A percentile compares a stretch with the other conserved stretches of the same genome.
Conservation (phyloP, 1,140 invertebrate species). For the Eurosta solidaginis region DNA sequence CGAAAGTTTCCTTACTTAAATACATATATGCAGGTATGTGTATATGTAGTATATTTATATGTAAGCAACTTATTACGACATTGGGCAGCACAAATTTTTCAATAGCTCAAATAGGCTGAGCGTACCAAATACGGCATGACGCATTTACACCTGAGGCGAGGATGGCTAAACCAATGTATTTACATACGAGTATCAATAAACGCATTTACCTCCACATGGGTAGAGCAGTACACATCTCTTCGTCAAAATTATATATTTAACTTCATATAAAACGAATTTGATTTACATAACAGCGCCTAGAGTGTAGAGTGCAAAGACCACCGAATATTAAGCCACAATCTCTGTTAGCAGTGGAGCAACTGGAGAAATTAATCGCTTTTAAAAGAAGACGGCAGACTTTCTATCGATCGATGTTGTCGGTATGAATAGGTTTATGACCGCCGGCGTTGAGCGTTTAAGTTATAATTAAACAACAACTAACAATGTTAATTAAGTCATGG, state of each 20-base stretch:
- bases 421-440: background rate
- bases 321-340: too few species aligned
- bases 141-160: background rate
- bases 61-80: background rate
- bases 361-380: slow-evolving; percentile 2
- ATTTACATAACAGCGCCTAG: background rate
- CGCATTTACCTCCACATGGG: background rate
- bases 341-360: background rate
- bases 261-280: too few species aligned
- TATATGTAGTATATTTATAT: background rate
- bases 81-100: background rate
- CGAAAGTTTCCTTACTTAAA: too few species aligned
- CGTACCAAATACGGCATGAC: background rate
- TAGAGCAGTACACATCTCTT: too few species aligned
- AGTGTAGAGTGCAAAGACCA: too few species aligned
- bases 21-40: background rate
- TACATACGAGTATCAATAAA: background rate
- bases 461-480: too few species aligned
- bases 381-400: background rate
- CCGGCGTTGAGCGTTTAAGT: background rate
- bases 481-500: too few species aligned
- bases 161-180: background rate
- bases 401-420: background rate
- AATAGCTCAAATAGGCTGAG: background rate
- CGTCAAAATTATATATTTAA: too few species aligned